Conservation (phyloP, 2,797 vertebrate genomes). For the Halcyon leucocephala region DNA sequence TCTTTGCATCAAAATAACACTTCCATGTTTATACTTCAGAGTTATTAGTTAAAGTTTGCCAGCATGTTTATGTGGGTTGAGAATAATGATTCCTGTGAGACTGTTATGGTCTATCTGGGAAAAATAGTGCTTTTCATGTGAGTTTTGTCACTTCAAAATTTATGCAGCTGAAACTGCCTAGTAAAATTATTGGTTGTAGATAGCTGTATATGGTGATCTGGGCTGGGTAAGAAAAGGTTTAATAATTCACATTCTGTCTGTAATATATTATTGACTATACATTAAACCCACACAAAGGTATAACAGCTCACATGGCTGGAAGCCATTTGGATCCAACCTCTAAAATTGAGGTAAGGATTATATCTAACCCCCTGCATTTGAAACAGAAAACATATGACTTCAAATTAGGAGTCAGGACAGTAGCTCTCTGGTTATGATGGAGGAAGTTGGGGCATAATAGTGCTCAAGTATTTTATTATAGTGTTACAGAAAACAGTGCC, state of each 20-base stretch:
- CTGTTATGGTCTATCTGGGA: not conserved
- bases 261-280: not conserved
- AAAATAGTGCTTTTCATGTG: not conserved
- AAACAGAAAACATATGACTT: not conserved
- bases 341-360: not conserved
- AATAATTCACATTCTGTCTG: not conserved
- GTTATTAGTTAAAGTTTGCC: not conserved
- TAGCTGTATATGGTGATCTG: not conserved
- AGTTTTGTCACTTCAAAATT: not conserved
- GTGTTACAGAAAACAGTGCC: not conserved
- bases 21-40: not conserved
- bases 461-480: not conserved
- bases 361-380: not conserved
- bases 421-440: fast-evolving
- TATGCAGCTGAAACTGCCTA: not conserved
- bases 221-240: not conserved
- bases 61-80: not conserved
- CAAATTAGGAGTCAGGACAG: not conserved
- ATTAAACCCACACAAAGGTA: not conserved
- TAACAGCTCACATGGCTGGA: not conserved
- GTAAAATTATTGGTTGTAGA: not conserved
- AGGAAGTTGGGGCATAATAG: not conserved
- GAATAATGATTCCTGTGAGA: not conserved
- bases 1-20: not conserved
- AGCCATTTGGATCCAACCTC: conserved; percentile 6